phyloP scores from a whole-genome alignment of 2,797 vertebrate species.

The Cyprinodon diabolis region DNA sequence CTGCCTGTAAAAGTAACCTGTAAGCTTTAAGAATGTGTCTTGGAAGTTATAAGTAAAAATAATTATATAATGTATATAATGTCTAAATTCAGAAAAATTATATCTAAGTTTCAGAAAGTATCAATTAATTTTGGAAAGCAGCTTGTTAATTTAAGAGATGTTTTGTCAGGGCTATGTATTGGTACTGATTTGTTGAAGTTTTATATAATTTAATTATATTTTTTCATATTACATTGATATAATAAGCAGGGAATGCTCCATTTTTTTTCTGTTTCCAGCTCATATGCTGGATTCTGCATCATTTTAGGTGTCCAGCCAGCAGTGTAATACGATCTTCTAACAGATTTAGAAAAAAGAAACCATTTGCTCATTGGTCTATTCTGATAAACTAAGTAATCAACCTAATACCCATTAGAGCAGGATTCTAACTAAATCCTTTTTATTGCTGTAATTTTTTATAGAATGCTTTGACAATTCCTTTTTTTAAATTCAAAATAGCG shows the following conservation, averaged over 20 bases:
- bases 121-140: too few species aligned
- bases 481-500: constrained; percentile 21
- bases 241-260: not conserved
- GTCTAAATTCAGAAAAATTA: not conserved
- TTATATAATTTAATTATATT: not conserved
- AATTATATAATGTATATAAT: too few species aligned
- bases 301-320: not conserved
- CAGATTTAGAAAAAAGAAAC: not conserved
- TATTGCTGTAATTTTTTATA: constrained; percentile 11
- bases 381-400: not conserved
- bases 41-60: not conserved
- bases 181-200: not conserved
- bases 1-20: not conserved
- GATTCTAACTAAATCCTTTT: not conserved
- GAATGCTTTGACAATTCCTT: constrained; percentile 24
- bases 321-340: not conserved
- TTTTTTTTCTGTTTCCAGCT: not conserved
- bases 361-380: not conserved
- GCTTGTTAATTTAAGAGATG: not conserved
- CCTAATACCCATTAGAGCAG: not conserved
- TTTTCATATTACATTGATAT: not conserved
- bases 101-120: not conserved
- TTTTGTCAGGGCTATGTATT: not conserved
- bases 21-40: not conserved
- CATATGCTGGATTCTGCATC: not conserved